Percentiles rank a stretch among this genome's conserved stretches.
These are phyloP conservation scores for Oscheius sp. DNA, from an alignment of 2,888 invertebrate species.

Conservation along the genomic window DNA sequence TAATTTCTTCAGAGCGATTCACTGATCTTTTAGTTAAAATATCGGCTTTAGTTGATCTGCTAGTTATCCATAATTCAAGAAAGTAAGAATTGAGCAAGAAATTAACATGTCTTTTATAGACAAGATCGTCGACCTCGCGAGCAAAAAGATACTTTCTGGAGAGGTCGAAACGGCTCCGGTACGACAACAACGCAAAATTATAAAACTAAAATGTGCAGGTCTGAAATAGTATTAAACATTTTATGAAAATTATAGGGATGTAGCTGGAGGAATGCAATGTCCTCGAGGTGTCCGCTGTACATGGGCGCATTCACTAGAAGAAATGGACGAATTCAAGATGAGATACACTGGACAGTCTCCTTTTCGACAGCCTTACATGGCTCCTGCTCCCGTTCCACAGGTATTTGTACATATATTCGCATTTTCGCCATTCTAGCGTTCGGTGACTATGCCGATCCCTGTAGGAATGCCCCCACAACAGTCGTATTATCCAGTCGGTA, in stretches of 20 bases:
- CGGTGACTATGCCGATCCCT: not conserved
- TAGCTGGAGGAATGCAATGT: conserved; percentile 82
- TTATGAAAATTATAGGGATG: conserved; percentile 78
- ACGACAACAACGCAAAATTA: conserved; percentile 28
- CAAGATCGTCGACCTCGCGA: conserved; percentile 3
- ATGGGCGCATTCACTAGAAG: conserved; percentile 90
- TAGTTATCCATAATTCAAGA: conserved; percentile 2
- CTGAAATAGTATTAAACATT: not conserved
- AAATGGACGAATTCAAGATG: conserved; percentile 74
- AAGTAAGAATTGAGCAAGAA: not conserved
- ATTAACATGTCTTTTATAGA: not conserved
- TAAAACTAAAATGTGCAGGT: conserved; percentile 57
- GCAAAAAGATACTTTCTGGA: conserved; percentile 6
- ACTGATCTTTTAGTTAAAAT: conserved; percentile 13
- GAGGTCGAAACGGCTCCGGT: not conserved
- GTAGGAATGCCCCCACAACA: not conserved
- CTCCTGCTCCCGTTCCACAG: not conserved
- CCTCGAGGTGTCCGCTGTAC: conserved; percentile 87
- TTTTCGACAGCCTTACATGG: not conserved
- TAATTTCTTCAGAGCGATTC: conserved; percentile 7
- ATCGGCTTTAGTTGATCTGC: conserved; percentile 14
- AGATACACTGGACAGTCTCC: not conserved
- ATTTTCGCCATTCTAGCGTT: conserved; percentile 9
- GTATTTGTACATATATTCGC: not conserved
- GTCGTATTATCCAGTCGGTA: not conserved